phyloP scores from a whole-genome alignment of 1,140 invertebrate species.

The Diuraphis noxia region DNA sequence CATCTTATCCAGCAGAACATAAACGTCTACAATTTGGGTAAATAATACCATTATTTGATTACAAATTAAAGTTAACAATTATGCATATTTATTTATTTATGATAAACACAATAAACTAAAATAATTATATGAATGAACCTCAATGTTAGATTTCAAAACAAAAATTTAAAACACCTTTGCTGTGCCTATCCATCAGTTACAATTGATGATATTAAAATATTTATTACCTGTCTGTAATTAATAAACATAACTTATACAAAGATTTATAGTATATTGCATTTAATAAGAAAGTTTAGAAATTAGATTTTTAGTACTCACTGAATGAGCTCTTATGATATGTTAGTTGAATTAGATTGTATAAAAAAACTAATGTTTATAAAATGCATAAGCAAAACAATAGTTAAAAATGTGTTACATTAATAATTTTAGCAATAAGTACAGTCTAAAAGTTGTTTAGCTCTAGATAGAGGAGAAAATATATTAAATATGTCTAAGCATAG shows the following conservation, averaged over 20 bases:
- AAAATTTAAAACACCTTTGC: no score
- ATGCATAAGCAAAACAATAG: not conserved
- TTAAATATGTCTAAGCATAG: no score
- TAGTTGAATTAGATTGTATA: not conserved
- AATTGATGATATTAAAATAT: no score
- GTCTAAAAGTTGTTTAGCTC: not conserved
- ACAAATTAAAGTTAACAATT: not conserved
- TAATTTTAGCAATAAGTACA: not conserved
- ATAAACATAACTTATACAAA: no score
- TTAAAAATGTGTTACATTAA: not conserved
- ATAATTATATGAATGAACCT: not conserved
- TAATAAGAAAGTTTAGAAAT: no score
- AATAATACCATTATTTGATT: not conserved
- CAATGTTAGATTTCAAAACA: not conserved
- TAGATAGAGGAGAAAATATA: not conserved
- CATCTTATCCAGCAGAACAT: not conserved
- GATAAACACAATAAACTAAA: not conserved
- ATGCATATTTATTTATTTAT: not conserved
- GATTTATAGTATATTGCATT: no score
- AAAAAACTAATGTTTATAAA: not conserved
- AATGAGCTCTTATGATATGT: no score
- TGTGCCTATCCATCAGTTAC: no score
- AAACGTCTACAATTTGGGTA: not conserved
- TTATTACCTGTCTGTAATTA: no score
- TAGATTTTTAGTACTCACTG: no score